phyloP scores from a whole-genome alignment of 2,888 invertebrate species.

The Nemapogon koenigi region DNA sequence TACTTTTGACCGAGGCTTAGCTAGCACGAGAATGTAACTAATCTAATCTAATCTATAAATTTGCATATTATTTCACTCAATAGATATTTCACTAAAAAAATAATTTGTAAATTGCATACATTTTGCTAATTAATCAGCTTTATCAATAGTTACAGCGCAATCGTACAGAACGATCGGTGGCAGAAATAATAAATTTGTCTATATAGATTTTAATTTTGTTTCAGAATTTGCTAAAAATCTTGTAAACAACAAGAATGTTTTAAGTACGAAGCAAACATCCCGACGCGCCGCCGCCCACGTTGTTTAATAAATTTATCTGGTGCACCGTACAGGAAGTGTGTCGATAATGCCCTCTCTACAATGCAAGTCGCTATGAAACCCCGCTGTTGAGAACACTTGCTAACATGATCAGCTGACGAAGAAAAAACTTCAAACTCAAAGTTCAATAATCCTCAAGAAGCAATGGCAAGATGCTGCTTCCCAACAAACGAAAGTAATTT shows the following conservation, averaged over 20 bases:
- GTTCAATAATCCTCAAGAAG: constrained; percentile 14
- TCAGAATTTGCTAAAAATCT: constrained; percentile 57
- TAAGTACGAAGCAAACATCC: constrained; percentile 46
- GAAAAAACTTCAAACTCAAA: constrained; percentile 13
- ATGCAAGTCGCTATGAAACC: background rate
- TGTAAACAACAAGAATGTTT: constrained; percentile 53
- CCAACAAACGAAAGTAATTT: constrained; percentile 11
- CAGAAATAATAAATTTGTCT: no score
- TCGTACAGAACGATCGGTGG: no score
- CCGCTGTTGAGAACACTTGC: constrained; percentile 2
- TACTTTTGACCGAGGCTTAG: no score
- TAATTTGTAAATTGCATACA: no score
- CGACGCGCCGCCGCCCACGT: constrained; percentile 41
- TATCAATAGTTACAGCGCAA: no score
- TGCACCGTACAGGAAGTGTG: constrained; percentile 49
- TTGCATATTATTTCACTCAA: no score
- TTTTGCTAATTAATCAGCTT: no score
- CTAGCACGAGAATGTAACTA: no score
- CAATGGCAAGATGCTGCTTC: constrained; percentile 13
- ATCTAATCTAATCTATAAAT: no score
- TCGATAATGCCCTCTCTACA: constrained; percentile 29
- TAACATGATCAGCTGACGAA: constrained; percentile 49
- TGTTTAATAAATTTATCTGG: constrained; percentile 52
- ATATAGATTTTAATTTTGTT: constrained; percentile 47
- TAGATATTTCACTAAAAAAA: no score